phyloP scores from a whole-genome alignment of 2,888 invertebrate genomes.

The Creontiades dilutus region DNA sequence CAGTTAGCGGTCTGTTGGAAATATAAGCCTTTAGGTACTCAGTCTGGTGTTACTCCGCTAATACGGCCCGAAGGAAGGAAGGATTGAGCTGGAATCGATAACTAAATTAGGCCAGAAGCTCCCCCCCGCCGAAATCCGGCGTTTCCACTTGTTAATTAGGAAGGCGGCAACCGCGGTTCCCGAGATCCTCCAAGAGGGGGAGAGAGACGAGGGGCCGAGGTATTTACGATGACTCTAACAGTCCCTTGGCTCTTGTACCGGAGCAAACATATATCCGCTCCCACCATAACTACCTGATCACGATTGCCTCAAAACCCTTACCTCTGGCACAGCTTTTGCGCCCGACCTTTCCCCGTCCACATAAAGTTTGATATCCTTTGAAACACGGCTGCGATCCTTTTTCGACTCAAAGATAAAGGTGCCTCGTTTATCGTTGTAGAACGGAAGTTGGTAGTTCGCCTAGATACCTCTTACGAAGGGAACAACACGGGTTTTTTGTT shows the following conservation, averaged over 20 bases:
- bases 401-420: constrained; percentile 47
- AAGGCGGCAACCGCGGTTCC: constrained; percentile 15
- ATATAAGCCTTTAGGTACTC: background rate
- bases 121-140: constrained; percentile 49
- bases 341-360: background rate
- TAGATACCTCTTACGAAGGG: background rate
- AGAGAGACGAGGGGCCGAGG: constrained; percentile 2
- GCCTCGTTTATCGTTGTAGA: constrained; percentile 31
- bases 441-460: background rate
- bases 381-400: constrained; percentile 4
- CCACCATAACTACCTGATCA: constrained; percentile 59
- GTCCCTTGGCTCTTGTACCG: constrained; percentile 57
- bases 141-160: constrained; percentile 56
- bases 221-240: constrained; percentile 66
- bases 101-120: constrained; percentile 66
- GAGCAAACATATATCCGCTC: constrained; percentile 41
- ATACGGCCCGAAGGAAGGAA: constrained; percentile 33
- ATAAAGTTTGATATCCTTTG: constrained; percentile 63
- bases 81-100: constrained; percentile 44
- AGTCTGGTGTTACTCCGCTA: background rate
- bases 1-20: background rate
- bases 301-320: constrained; percentile 35
- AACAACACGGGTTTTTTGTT: background rate
- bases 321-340: background rate
- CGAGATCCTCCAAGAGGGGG: background rate